phyloP scores from a whole-genome alignment of 2,113 vertebrate species.

The Rhipidura dahli region DNA sequence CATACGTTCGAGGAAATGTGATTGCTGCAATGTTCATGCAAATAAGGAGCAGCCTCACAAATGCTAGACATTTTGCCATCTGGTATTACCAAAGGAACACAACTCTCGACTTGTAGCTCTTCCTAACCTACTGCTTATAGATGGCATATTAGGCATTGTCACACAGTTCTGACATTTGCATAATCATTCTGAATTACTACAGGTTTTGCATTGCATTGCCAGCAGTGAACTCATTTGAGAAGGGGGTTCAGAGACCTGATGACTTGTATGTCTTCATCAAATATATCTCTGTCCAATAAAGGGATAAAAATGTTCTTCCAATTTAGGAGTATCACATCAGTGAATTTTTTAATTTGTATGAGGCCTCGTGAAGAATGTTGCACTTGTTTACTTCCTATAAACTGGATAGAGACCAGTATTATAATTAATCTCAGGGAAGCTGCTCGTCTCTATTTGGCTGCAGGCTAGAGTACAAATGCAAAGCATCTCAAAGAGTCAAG shows the following conservation, averaged over 20 bases:
- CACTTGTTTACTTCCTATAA: background rate
- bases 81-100: constrained; percentile 39
- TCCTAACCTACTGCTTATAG: background rate
- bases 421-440: background rate
- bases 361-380: background rate
- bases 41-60: constrained; percentile 47
- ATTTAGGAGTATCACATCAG: background rate
- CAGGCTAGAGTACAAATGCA: background rate
- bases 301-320: background rate
- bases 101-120: background rate
- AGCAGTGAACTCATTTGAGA: background rate
- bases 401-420: background rate
- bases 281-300: background rate
- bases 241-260: background rate
- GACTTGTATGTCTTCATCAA: background rate
- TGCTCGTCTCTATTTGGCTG: background rate
- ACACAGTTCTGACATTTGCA: background rate
- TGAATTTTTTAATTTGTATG: background rate
- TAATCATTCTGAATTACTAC: constrained; percentile 30
- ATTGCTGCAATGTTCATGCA: constrained; percentile 52
- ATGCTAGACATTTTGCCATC: constrained; percentile 50
- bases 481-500: background rate
- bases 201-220: background rate
- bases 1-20: constrained; percentile 38
- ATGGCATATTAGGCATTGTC: background rate